Conservation (phyloP, 2,797 vertebrate species). For the Dromococcyx pavoninus region DNA sequence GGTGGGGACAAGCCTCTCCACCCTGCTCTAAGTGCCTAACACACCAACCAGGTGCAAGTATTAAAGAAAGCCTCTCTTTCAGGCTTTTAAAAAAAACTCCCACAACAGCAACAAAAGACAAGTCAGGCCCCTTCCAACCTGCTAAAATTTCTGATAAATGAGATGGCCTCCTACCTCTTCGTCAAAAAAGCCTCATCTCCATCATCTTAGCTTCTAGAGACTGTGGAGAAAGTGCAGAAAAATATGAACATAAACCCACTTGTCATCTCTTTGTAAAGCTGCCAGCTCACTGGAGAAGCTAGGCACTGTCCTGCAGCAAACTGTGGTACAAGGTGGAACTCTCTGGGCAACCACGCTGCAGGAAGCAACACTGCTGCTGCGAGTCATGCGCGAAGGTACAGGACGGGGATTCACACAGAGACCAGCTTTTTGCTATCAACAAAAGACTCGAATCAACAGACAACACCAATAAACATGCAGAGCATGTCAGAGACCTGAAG, state of each 20-base stretch:
- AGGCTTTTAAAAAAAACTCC: not conserved
- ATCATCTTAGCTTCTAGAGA: not conserved
- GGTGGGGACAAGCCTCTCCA: not conserved
- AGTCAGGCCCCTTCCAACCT: not conserved
- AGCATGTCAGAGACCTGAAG: conserved; percentile 43
- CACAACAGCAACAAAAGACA: not conserved
- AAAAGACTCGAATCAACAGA: conserved; percentile 2
- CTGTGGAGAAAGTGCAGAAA: not conserved
- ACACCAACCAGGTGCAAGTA: not conserved
- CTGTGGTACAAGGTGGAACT: not conserved
- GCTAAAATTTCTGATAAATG: not conserved
- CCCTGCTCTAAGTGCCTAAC: not conserved
- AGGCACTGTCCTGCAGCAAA: not conserved
- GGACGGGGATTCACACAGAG: not conserved
- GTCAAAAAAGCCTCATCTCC: not conserved
- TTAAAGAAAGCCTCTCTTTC: not conserved
- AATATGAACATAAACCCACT: not conserved
- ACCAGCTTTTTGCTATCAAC: conserved; percentile 34
- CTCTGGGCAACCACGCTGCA: not conserved
- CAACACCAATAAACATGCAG: conserved; percentile 72
- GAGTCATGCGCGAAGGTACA: not conserved
- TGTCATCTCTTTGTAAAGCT: not conserved
- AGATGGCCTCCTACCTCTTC: not conserved
- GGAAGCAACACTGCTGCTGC: not conserved
- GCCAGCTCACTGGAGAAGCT: not conserved